phyloP scores from a whole-genome alignment of 2,888 invertebrate species.

The Drepana falcataria region DNA sequence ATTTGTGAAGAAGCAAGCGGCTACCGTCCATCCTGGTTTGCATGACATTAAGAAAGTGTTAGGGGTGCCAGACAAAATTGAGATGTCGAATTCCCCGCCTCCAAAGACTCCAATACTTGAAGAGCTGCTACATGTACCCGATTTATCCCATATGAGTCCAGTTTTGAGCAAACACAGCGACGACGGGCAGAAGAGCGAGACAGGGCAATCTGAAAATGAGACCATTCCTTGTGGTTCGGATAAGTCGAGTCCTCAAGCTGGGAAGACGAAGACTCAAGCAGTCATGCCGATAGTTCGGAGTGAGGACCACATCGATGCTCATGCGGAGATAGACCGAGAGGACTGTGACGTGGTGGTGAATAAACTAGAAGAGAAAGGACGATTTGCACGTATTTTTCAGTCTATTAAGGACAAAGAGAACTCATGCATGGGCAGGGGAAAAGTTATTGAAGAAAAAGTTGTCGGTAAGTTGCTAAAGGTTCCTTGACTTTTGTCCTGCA shows the following conservation, averaged over 20 bases:
- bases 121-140: slow-evolving; percentile 61
- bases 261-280: slow-evolving; percentile 69
- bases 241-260: slow-evolving; percentile 67
- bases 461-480: slow-evolving; percentile 41
- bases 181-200: slow-evolving; percentile 65
- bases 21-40: slow-evolving; percentile 41
- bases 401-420: slow-evolving; percentile 66
- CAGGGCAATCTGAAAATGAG: slow-evolving; percentile 69
- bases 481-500: not conserved
- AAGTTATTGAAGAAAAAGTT: slow-evolving; percentile 68
- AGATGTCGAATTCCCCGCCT: slow-evolving; percentile 61
- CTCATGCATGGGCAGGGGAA: slow-evolving; percentile 72
- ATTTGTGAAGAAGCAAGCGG: slow-evolving; percentile 52
- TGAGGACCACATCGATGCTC: slow-evolving; percentile 59
- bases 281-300: slow-evolving; percentile 71
- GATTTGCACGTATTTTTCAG: slow-evolving; percentile 64
- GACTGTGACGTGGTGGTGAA: slow-evolving; percentile 60
- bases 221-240: slow-evolving; percentile 72
- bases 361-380: slow-evolving; percentile 58
- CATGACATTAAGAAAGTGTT: slow-evolving; percentile 51
- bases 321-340: slow-evolving; percentile 38
- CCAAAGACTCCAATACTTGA: slow-evolving; percentile 66
- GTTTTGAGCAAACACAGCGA: slow-evolving; percentile 64
- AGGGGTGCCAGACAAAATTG: slow-evolving; percentile 53
- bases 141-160: slow-evolving; percentile 61